Percentiles rank a stretch among this genome's conserved stretches.
Conservation (phyloP, 2,113 vertebrate species). For the Ceyx margarethae region DNA sequence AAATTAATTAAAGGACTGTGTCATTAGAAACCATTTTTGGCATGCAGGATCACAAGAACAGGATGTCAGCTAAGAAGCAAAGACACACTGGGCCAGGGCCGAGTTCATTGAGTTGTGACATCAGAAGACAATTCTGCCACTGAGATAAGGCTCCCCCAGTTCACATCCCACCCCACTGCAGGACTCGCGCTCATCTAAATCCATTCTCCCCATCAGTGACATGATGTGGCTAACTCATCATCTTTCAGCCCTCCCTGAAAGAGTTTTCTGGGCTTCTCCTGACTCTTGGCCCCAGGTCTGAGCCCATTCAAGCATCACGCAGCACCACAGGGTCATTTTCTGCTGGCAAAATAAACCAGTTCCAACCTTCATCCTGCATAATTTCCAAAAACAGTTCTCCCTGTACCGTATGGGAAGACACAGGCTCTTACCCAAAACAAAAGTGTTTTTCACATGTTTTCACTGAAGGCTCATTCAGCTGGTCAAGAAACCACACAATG, state of each 20-base stretch:
- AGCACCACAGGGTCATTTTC: background rate
- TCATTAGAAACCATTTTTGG: background rate
- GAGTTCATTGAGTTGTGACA: background rate
- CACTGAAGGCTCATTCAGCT: background rate
- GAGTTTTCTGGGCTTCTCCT: background rate
- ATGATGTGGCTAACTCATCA: background rate
- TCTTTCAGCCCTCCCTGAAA: background rate
- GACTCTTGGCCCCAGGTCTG: background rate
- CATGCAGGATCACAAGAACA: background rate
- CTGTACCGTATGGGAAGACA: background rate
- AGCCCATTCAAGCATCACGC: background rate
- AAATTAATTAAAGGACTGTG: background rate
- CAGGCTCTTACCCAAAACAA: background rate
- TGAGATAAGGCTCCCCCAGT: background rate
- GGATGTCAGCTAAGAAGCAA: background rate
- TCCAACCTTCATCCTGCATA: background rate
- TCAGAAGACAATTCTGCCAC: background rate
- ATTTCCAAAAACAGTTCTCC: background rate
- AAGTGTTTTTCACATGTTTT: background rate
- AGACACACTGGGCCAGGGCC: background rate
- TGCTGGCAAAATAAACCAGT: background rate
- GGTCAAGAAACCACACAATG: background rate
- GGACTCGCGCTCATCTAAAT: background rate
- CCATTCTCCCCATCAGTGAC: background rate
- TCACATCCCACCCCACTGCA: fast-evolving